phyloP scores from a whole-genome alignment of 1,140 invertebrate species.

The Leptonema lineaticorne region DNA sequence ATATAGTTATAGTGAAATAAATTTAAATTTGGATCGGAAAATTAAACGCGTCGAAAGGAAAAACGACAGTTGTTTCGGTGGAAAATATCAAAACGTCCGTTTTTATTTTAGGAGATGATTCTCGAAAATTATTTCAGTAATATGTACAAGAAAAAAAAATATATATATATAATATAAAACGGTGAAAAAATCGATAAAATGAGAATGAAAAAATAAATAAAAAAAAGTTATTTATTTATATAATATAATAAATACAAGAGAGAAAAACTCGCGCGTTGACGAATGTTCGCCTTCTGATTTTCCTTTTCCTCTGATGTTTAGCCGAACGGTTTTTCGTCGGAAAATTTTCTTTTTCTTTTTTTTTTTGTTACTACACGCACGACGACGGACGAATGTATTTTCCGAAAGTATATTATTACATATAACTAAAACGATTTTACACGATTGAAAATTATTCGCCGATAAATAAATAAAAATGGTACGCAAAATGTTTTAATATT shows the following conservation, averaged over 20 bases:
- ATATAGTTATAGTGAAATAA: too few relatives aligned
- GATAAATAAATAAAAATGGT: not conserved
- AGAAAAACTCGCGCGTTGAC: not conserved
- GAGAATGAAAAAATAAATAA: too few relatives aligned
- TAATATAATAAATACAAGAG: conserved; percentile 1
- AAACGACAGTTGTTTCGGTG: not conserved
- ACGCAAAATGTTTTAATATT: too few relatives aligned
- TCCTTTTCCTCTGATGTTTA: conserved; percentile 5
- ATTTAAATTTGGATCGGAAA: too few relatives aligned
- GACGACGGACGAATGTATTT: too few relatives aligned
- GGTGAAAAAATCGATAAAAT: too few relatives aligned
- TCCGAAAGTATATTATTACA: too few relatives aligned
- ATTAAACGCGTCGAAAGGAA: too few relatives aligned
- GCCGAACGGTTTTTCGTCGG: not conserved
- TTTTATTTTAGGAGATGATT: conserved; percentile 14
- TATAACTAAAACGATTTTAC: not conserved
- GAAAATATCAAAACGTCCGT: not conserved
- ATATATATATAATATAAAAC: not conserved
- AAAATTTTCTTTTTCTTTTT: too few relatives aligned
- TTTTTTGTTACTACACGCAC: too few relatives aligned
- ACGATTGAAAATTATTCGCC: not conserved
- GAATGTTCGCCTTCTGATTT: conserved; percentile 15
- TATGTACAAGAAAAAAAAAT: not conserved
- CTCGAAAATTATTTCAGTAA: conserved; percentile 14
- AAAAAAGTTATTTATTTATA: too few relatives aligned